phyloP scores from a whole-genome alignment of 2,888 invertebrate genomes.

The Helleia helle region DNA sequence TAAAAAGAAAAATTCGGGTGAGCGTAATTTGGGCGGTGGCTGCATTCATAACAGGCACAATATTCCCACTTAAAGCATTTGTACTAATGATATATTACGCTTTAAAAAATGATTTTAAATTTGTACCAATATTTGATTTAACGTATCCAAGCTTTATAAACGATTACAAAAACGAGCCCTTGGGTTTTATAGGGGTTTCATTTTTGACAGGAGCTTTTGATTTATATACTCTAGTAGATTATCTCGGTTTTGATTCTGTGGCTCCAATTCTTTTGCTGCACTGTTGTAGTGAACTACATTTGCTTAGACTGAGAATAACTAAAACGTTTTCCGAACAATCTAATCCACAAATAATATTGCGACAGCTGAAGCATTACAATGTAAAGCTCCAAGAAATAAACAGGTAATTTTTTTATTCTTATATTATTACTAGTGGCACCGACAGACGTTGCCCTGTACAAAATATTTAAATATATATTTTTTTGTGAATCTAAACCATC shows the following conservation, averaged over 20 bases:
- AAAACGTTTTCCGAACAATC: conserved; percentile 27
- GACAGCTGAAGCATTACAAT: conserved; percentile 36
- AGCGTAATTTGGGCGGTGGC: conserved; percentile 36
- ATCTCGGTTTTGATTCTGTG: conserved; percentile 49
- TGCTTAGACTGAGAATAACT: conserved; percentile 35
- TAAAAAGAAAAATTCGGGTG: conserved; percentile 30
- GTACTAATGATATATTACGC: conserved; percentile 33
- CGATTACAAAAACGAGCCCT: conserved; percentile 25
- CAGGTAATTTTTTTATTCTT: conserved; percentile 27
- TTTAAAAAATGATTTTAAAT: conserved; percentile 28
- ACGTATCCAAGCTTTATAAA: conserved; percentile 35
- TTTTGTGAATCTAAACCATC: no score
- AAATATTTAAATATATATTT: no score
- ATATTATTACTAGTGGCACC: no score
- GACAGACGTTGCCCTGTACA: no score
- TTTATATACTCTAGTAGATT: conserved; percentile 31
- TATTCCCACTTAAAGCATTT: conserved; percentile 40
- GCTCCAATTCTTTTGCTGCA: conserved; percentile 49
- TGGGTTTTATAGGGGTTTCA: conserved; percentile 10
- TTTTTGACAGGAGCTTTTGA: conserved; percentile 25
- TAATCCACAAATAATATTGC: conserved; percentile 25
- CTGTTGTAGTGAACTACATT: conserved; percentile 43
- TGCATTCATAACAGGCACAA: conserved; percentile 25
- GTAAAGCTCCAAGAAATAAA: conserved; percentile 39
- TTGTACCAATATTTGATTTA: conserved; percentile 39